Conservation (phyloP, 2,797 vertebrate genomes). For the Acanthurus leucopareius region DNA sequence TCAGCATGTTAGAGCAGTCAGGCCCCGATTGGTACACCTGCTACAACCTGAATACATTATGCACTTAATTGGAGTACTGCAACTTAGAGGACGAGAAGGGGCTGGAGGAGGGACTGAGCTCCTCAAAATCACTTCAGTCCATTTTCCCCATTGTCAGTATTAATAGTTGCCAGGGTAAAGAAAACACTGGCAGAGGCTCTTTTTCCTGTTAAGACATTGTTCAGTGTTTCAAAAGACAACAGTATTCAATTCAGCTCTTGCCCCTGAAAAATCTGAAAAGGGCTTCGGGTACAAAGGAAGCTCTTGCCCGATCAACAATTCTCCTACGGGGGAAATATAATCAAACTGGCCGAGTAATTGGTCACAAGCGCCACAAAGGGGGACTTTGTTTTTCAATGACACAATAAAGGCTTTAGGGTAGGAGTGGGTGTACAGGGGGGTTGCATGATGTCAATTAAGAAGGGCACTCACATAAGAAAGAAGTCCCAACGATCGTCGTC, state of each 20-base stretch:
- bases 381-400: slow-evolving; percentile 92
- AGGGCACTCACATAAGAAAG: slow-evolving; percentile 98
- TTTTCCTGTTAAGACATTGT: slow-evolving; percentile 99
- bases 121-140: slow-evolving; percentile 99
- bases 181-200: slow-evolving; percentile 99
- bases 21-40: slow-evolving; percentile 98
- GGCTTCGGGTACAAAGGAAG: slow-evolving; percentile 89
- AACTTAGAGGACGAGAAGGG: slow-evolving; percentile 92
- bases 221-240: slow-evolving; percentile 98
- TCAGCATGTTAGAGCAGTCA: slow-evolving; percentile 95
- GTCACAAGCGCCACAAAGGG: slow-evolving; percentile 86
- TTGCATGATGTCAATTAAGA: slow-evolving; percentile 90
- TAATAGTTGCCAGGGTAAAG: slow-evolving; percentile 99
- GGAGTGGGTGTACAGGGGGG: slow-evolving; percentile 41
- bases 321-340: slow-evolving; percentile 95
- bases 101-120: slow-evolving; percentile 92
- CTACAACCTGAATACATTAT: slow-evolving; percentile 99
- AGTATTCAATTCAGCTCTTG: slow-evolving; percentile 99
- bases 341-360: slow-evolving; percentile 99
- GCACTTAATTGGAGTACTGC: slow-evolving; percentile 99
- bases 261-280: slow-evolving; percentile 91
- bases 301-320: slow-evolving; percentile 98
- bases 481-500: slow-evolving; percentile 99
- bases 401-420: slow-evolving; percentile 80
- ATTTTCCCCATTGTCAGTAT: slow-evolving; percentile 98